Evolutionary conservation across 2,113 vertebrate genomes (phyloP), one percentile per base, ranked within the genome.

Genomic region (Sapayoa aenigma): DNA sequence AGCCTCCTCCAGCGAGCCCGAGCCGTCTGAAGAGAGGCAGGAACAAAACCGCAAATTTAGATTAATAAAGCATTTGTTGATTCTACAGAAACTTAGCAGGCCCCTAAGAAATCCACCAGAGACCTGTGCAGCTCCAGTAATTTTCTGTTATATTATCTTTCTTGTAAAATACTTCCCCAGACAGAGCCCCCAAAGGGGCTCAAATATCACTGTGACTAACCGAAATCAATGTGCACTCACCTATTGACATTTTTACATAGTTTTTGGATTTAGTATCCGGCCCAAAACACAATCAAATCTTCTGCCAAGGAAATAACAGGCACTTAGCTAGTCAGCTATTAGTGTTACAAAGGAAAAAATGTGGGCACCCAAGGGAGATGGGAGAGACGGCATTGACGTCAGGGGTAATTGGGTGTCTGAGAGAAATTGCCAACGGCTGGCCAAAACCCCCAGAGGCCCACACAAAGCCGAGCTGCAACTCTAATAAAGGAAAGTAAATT

Each of bases 401-500:
- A 99, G 98, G 98, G 98, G 98, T 98, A 98, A 98, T 98, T 98
- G 98, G 98, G 98, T 98, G 99, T 98, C 98, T 98, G 98, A 98
- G 98, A 99, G 98, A 98, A 98, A 98, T 98, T 99, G 98, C 98
- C 99, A 98, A 98, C 97, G 98, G 98, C 99, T 98, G 98, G 98
- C 98, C 98, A 97, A 98, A 97, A 97, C 98, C 98, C 98, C 98
- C 85, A 96, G 96, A 97, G 98, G 96, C 97, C 97, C 85, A 55
- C 97, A 97, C 98, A 97, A 97, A 98, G 98, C 98, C 90, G 97
- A 98, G 98, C 98, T 98, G 98, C 98, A 98, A 98, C 98, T 98
- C 98, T 98, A 98, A 98, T 98, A 98, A 98, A 98, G 98, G 98
- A 98, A 98, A 98, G 98, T 98, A 98, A 98, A 98, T 98, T 98